Evolutionary conservation across 2,797 vertebrate genomes (phyloP), one percentile per base, ranked within the genome.

Genomic region (Menidia menidia): DNA sequence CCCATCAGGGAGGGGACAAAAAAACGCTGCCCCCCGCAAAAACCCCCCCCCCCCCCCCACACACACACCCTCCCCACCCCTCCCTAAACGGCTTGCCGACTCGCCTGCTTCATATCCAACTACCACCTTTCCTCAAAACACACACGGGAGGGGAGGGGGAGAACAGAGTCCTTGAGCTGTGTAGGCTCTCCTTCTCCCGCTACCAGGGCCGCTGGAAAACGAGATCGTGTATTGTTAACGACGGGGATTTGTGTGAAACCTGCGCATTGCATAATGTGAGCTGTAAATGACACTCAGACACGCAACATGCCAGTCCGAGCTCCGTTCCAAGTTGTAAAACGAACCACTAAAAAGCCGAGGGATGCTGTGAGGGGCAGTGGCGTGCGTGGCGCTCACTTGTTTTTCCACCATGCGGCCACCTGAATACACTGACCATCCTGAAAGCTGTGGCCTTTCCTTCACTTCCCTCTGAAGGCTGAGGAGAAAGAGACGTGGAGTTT

Each of bases 21-120:
- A 90, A 91, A 92, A 80, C 60, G 79, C 88, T 88, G 85, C 82
- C 73, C 85, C 92, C 89, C 91, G 91, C 88, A 91, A 79, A 90
- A 92, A 87, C 76, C 71, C 78, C 60, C 25, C 4, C 78, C 82
- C 86, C 60, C 69, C 68, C 41, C 85, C 64, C n/a, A n/a, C n/a
- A n/a, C n/a, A n/a, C n/a, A n/a, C n/a, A n/a, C 86, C 60, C 69
- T 65, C 41, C 85, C 64, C 64, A 1, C 2, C 25, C 60, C 51
- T 80, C 31, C 32, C 81, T 77, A 39, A 71, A 60, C 65, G 51
- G 81, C 81, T 69, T 48, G 70, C 66, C 60, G 71, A 55, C 69
- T 76, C 14, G 75, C 77, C 83, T 89, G 87, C 88, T 88, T 88
- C 83, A 71, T 45, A 71, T 90, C 83, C 80, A 84, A 80, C 81